Evolutionary conservation across 2,888 invertebrate genomes (phyloP).

Genomic region (Macaria liturata): DNA sequence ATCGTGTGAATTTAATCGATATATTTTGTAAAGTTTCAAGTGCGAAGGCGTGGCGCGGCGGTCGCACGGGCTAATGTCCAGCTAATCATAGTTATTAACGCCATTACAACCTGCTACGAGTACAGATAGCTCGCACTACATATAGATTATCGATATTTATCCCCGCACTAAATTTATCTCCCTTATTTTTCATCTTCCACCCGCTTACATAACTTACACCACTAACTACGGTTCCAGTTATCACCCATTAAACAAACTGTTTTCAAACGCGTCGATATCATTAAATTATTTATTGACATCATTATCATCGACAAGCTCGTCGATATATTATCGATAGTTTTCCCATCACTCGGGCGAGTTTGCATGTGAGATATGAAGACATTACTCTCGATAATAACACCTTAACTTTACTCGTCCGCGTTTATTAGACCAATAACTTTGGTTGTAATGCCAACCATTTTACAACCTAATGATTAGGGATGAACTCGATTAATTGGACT

Average conservation of each 20-base stretch:
- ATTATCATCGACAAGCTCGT: constrained; percentile 52
- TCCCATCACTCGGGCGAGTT: constrained; percentile 55
- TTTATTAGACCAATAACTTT: constrained; percentile 75
- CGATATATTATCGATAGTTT: constrained; percentile 53
- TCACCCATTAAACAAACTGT: constrained; percentile 41
- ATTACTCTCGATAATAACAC: constrained; percentile 65
- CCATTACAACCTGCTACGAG: constrained; percentile 43
- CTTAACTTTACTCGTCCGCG: constrained; percentile 53
- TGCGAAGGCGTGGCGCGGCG: constrained; percentile 45
- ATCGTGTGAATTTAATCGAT: constrained; percentile 44
- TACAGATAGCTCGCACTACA: constrained; percentile 33
- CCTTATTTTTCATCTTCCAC: constrained; percentile 18
- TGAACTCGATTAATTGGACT: constrained; percentile 71
- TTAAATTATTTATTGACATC: constrained; percentile 50
- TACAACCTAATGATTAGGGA: constrained; percentile 65
- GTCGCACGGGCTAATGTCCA: constrained; percentile 63
- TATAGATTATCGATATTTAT: constrained; percentile 21
- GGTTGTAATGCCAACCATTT: constrained; percentile 67
- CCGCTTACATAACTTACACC: constrained; percentile 13
- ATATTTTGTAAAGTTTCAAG: constrained; percentile 44
- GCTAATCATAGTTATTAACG: constrained; percentile 68
- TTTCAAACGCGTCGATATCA: constrained; percentile 39
- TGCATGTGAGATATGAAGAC: constrained; percentile 65
- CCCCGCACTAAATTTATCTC: not conserved
- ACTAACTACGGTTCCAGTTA: constrained; percentile 28